Evolutionary conservation across 2,888 invertebrate genomes (phyloP).

Genomic region (Drosophila mimetica): DNA sequence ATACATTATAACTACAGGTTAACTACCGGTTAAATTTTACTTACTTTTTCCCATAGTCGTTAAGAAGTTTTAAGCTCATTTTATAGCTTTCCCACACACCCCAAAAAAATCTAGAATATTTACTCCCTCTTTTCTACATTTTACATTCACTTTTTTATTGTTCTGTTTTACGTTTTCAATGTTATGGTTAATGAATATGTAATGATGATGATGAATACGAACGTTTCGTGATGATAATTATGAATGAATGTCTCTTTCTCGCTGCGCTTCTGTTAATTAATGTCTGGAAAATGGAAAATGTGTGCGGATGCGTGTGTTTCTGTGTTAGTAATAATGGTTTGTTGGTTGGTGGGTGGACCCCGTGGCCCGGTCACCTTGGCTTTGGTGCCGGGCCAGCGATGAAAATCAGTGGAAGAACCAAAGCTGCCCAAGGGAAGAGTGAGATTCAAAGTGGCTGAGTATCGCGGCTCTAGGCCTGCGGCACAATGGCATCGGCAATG

Average conservation of each 20-base stretch:
- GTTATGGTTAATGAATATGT: conserved; percentile 80
- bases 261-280: conserved; percentile 58
- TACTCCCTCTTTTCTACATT: conserved; percentile 56
- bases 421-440: conserved; percentile 65
- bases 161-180: conserved; percentile 76
- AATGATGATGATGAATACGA: conserved; percentile 75
- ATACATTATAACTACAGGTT: too few relatives aligned
- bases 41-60: not conserved
- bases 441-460: conserved; percentile 39
- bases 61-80: not conserved
- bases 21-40: too few relatives aligned
- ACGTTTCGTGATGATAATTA: conserved; percentile 60
- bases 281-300: conserved; percentile 63
- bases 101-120: not conserved
- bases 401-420: conserved; percentile 70
- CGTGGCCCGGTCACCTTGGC: conserved; percentile 20
- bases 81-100: not conserved
- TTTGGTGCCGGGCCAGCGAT: conserved; percentile 51
- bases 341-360: conserved; percentile 32
- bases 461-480: conserved; percentile 41
- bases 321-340: conserved; percentile 61
- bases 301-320: conserved; percentile 43
- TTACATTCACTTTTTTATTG: conserved; percentile 80
- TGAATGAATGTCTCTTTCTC: conserved; percentile 66
- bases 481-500: conserved; percentile 43